A percentile compares a stretch with the other conserved stretches of the same genome.
phyloP scores from a whole-genome alignment of 2,113 vertebrate species.

The Nestor notabilis region DNA sequence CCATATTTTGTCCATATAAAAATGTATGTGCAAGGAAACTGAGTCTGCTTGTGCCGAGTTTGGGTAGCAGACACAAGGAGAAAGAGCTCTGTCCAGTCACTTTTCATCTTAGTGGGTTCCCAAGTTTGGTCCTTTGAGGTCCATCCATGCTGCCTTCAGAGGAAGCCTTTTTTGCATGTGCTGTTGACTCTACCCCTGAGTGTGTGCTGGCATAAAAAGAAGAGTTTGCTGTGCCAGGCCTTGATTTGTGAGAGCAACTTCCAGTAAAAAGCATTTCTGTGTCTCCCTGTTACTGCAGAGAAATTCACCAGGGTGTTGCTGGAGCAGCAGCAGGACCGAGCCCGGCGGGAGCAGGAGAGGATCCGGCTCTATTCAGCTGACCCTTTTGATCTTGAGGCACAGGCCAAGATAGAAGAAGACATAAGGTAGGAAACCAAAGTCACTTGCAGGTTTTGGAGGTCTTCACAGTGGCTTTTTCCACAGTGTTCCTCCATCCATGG shows the following conservation, averaged over 20 bases:
- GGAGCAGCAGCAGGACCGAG: constrained; percentile 96
- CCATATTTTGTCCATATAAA: neutral
- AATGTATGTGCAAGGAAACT: neutral
- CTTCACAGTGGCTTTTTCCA: neutral
- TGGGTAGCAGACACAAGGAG: neutral
- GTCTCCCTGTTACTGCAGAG: constrained; percentile 74
- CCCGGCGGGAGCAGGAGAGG: constrained; percentile 92
- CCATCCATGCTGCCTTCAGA: neutral
- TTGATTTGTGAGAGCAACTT: constrained; percentile 1
- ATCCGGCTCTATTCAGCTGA: constrained; percentile 94
- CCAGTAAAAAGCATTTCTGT: constrained; percentile 13
- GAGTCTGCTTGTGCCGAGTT: neutral
- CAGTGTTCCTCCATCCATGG: neutral
- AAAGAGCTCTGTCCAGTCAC: neutral
- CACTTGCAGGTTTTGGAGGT: neutral
- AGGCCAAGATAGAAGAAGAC: constrained; percentile 98
- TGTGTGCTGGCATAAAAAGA: neutral
- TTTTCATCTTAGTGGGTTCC: neutral
- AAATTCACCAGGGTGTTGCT: constrained; percentile 92
- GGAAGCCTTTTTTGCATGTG: neutral
- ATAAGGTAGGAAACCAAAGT: constrained; percentile 83
- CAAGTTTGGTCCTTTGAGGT: neutral
- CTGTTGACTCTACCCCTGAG: neutral
- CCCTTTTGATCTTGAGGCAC: constrained; percentile 97
- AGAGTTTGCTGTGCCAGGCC: neutral